Evolutionary conservation across 92 coral and sea anemone species (phyloP).

Genomic region (Virgularia gustaviana): DNA sequence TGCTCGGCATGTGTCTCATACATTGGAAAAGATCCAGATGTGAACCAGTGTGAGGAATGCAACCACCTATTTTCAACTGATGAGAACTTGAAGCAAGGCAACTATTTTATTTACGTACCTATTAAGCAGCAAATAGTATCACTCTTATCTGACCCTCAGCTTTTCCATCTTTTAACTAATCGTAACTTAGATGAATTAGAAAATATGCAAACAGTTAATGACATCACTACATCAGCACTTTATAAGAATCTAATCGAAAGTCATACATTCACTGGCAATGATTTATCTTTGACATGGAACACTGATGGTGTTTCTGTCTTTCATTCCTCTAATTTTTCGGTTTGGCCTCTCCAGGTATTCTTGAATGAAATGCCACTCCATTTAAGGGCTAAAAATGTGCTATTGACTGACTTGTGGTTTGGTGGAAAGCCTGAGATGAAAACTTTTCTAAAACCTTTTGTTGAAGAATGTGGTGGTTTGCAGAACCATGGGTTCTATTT

Average conservation of each 20-base stretch:
- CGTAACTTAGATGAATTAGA: not conserved
- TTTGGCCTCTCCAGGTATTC: too few species aligned
- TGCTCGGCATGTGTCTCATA: constrained; percentile 4
- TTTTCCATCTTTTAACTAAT: not conserved
- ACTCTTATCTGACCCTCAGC: not conserved
- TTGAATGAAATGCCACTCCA: too few species aligned
- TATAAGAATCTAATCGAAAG: constrained; percentile 12
- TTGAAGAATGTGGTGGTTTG: too few species aligned
- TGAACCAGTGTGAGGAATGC: not conserved
- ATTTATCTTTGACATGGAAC: constrained; percentile 24
- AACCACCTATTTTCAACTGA: not conserved
- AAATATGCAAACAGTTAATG: constrained; percentile 7
- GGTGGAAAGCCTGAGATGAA: too few species aligned
- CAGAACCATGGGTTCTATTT: too few species aligned
- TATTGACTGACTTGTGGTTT: too few species aligned
- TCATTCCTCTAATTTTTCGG: too few species aligned
- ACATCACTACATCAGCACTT: constrained; percentile 11
- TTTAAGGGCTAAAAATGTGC: too few species aligned
- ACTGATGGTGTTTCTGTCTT: constrained; percentile 29
- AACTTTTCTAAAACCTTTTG: too few species aligned
- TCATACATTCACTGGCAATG: not conserved
- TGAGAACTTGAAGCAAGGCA: constrained; percentile 12
- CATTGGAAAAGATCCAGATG: constrained; percentile 8
- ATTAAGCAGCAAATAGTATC: constrained; percentile 4
- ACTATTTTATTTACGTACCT: constrained; percentile 15